Base-by-base conservation (phyloP, 2,888 invertebrate species). In the Panzeria rudis region DNA sequence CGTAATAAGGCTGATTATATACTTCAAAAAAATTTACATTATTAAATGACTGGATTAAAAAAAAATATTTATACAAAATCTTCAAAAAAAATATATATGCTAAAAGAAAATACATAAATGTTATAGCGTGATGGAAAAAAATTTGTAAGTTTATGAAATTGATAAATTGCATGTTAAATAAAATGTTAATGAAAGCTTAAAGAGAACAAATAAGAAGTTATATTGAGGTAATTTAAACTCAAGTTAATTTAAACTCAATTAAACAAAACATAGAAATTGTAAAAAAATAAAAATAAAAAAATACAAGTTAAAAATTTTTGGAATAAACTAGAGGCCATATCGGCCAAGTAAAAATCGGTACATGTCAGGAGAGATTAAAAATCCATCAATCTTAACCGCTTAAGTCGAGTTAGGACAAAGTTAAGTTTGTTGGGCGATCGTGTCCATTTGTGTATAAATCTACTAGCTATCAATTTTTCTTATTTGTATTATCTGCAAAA, bases 141-240 rank as follows among this genome's bases (percentile, higher is more conserved):
- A 38, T 17, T 41, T n/a, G n/a, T n/a, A 41, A 47, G 23, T n/a
- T 41, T 76, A 71, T 79, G 15, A 52, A 56, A 78, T 62, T 61
- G 20, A n/a, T 54, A 62, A 71, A 84, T 76, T 68, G 35, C 76
- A 77, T 72, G 68, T 80, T 80, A 82, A 62, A 71, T 35, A 69
- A 41, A 83, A 83, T 72, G 83, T 80, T 80, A 68, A 59, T 73
- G 29, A 7, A 59, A 80, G 41, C 64, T 41, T 56, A 61, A 66
- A 72, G 72, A 73, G 0, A 56, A 54, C 15, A 54, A 38, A 52
- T 25, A 32, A 8, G 7, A 25, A 71, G 8, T 47, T 47, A 23
- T 35, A 47, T 72, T 41, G 47, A 9, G 17, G 6, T 17, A 20
- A 69, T 2, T 29, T 4, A 29, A 29, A 29, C 29, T 4, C 29